These are phyloP conservation scores for Heteronetta atricapilla DNA, from an alignment of 2,113 vertebrate genomes.

Conservation along the genomic window DNA sequence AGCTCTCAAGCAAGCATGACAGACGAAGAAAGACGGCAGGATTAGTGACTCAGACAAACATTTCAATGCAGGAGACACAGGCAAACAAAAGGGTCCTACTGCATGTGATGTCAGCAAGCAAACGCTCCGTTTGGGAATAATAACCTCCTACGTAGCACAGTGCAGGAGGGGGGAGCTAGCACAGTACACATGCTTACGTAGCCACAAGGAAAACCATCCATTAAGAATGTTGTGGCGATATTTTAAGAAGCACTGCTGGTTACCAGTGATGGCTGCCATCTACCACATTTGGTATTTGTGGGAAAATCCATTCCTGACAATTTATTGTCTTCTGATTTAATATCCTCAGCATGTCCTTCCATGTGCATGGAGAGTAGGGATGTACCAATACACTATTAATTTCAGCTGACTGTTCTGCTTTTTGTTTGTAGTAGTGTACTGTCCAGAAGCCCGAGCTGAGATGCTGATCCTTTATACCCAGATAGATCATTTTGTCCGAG, in stretches of 20 bases:
- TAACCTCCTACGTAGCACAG: constrained; percentile 54
- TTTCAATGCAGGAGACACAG: constrained; percentile 61
- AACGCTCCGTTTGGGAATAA: constrained; percentile 66
- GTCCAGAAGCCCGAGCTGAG: constrained; percentile 45
- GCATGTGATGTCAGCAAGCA: constrained; percentile 70
- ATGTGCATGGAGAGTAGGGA: neutral
- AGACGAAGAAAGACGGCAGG: constrained; percentile 8
- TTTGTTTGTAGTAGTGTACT: constrained; percentile 10
- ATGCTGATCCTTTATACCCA: constrained; percentile 32
- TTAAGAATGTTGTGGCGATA: neutral
- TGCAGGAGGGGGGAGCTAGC: constrained; percentile 22
- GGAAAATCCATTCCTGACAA: constrained; percentile 17
- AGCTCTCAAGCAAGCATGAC: constrained; percentile 52
- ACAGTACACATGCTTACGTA: neutral
- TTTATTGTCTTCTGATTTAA: constrained; percentile 23
- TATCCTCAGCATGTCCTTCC: neutral
- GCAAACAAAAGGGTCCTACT: constrained; percentile 69
- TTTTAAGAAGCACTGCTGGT: constrained; percentile 15
- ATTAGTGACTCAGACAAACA: constrained; percentile 69
- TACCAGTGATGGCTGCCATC: constrained; percentile 21
- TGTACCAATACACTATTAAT: neutral
- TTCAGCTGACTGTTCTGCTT: constrained; percentile 6
- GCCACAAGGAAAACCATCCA: constrained; percentile 38
- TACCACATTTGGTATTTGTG: neutral
- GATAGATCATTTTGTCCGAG: constrained; percentile 25